These are phyloP conservation scores for Catostylus mosaicus DNA, from an alignment of 30 jellyfish, hydroid and myxozoan genomes.

Conservation along the genomic window DNA sequence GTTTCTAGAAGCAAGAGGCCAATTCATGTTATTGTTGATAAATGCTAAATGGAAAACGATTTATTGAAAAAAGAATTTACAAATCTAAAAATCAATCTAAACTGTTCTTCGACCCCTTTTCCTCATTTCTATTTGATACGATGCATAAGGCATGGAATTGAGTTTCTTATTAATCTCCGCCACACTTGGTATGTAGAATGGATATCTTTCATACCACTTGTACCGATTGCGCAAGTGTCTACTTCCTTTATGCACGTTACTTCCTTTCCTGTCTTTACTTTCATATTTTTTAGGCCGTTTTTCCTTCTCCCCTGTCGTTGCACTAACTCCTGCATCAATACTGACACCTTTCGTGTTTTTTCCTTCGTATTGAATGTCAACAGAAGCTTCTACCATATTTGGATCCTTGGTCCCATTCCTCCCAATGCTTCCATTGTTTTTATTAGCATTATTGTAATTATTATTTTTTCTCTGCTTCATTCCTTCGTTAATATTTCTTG, in stretches of 20 bases:
- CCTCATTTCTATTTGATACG: conserved; percentile 38
- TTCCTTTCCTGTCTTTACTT: neutral
- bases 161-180: conserved; percentile 57
- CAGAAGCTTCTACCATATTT: conserved; percentile 32
- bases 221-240: conserved; percentile 15
- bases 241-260: neutral
- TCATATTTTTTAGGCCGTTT: neutral
- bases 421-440: neutral
- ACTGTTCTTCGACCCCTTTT: neutral
- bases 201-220: conserved; percentile 22
- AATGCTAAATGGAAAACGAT: too few species aligned
- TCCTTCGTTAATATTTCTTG: conserved; percentile 24
- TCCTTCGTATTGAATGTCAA: conserved; percentile 31
- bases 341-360: conserved; percentile 17
- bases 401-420: neutral
- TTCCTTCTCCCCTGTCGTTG: neutral
- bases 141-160: conserved; percentile 62
- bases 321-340: conserved; percentile 27
- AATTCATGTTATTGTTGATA: too few species aligned
- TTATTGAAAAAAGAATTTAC: too few species aligned
- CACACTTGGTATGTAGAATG: conserved; percentile 27
- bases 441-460: neutral
- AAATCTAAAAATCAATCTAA: too few species aligned
- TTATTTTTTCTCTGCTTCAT: neutral
- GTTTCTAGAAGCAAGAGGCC: too few species aligned